Evolutionary conservation across 2,888 invertebrate species (phyloP).

Genomic region (Cheilosia vernalis): DNA sequence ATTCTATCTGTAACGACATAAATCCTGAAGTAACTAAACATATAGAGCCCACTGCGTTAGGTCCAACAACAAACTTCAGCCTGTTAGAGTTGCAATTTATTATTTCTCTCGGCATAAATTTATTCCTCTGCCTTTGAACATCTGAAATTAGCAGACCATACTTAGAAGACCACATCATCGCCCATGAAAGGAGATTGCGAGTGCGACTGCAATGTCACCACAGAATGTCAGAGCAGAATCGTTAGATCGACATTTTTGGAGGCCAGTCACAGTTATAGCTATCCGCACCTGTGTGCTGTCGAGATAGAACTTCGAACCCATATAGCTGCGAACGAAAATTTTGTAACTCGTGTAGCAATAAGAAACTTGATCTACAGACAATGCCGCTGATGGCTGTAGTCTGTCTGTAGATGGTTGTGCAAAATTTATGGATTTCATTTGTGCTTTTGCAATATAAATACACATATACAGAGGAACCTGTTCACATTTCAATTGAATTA

Average conservation of each 20-base stretch:
- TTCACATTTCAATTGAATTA: slow-evolving; percentile 52
- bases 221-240: slow-evolving; percentile 9
- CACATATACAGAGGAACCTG: slow-evolving; percentile 37
- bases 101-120: neutral
- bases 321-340: slow-evolving; percentile 3
- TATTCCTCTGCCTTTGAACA: neutral
- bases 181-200: slow-evolving; percentile 43
- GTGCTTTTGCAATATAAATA: slow-evolving; percentile 18
- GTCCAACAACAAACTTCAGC: too few species aligned
- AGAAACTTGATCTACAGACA: slow-evolving; percentile 51
- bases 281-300: neutral
- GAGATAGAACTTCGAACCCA: slow-evolving; percentile 29
- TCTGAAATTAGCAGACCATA: slow-evolving; percentile 1
- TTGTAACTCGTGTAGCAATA: neutral
- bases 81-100: too few species aligned
- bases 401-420: slow-evolving; percentile 15
- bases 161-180: slow-evolving; percentile 2
- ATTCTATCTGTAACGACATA: too few species aligned
- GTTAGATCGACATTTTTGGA: slow-evolving; percentile 52
- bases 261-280: slow-evolving; percentile 35
- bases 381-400: slow-evolving; percentile 18
- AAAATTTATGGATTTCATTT: slow-evolving; percentile 35
- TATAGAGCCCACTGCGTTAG: too few species aligned
- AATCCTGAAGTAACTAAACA: too few species aligned
- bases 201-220: slow-evolving; percentile 27